These are phyloP conservation scores for Copidosoma aretas DNA, from an alignment of 2,888 invertebrate species.

Conservation along the genomic window DNA sequence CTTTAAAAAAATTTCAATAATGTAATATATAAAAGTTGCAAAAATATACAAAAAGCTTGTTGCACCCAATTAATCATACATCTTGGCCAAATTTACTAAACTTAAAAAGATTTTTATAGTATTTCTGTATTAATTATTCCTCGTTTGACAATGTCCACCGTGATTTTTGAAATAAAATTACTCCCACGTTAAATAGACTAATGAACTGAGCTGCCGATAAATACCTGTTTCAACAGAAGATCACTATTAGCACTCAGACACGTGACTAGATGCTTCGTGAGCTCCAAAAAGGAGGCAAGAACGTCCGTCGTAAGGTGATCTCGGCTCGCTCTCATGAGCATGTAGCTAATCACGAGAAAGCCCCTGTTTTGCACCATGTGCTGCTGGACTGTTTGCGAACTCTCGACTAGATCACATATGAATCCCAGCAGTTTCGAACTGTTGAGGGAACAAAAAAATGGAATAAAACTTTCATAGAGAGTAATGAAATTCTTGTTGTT, in stretches of 20 bases:
- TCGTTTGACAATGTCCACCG: no score
- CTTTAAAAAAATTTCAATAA: no score
- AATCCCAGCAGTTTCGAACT: slow-evolving; percentile 96
- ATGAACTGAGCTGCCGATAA: not conserved
- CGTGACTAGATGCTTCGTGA: slow-evolving; percentile 92
- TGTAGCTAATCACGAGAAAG: slow-evolving; percentile 96
- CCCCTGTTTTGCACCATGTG: slow-evolving; percentile 99
- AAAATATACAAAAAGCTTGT: no score
- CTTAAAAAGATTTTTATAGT: no score
- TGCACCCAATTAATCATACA: no score
- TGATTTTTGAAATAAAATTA: no score
- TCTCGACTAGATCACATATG: slow-evolving; percentile 96
- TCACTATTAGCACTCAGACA: slow-evolving; percentile 93
- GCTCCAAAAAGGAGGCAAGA: slow-evolving; percentile 86
- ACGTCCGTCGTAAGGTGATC: slow-evolving; percentile 95
- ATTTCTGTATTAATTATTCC: no score
- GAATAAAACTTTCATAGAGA: no score
- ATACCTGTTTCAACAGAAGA: slow-evolving; percentile 89
- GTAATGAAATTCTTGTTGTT: no score
- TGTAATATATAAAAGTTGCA: no score
- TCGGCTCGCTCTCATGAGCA: slow-evolving; percentile 90
- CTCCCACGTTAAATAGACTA: no score
- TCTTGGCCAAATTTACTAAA: no score
- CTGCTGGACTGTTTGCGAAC: slow-evolving; percentile 96
- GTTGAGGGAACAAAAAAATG: slow-evolving; percentile 40